Base-by-base conservation (phyloP, 2,797 vertebrate genomes). In the Odontamblyopus rebecca region DNA sequence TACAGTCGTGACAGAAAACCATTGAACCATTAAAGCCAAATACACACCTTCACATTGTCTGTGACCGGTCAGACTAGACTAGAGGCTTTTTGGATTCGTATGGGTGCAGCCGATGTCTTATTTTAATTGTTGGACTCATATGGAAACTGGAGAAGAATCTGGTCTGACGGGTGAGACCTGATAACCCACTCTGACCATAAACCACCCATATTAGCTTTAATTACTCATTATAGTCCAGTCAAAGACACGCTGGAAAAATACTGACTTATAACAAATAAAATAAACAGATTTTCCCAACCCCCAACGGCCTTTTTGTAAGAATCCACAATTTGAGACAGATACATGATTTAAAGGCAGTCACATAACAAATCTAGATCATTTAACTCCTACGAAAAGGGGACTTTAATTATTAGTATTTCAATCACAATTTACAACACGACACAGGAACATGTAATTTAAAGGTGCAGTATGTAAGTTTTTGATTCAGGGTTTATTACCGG, bases 81-180 rank as follows among this genome's bases (percentile, higher is more conserved):
- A 30, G 19, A 26, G 11, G 44, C 2, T 69, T 32, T 68, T 64
- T n/a, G 63, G 1, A 50, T 29, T 1, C 2, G 48, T 12, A 30
- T 50, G 26, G 23, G 59, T 13, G 8, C n/a, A 3, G 68, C 63
- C 26, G 69, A 11, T 48, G 67, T 67, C 23, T 53, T 50, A 16
- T 30, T n/a, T 41, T 1, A 44, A 64, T 59, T 75, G 67, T 30
- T 63, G 0, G 32, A 56, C 0, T 18, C 13, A 61, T 61, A 41
- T 60, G 63, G 19, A 12, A 61, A 69, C 68, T 13, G n/a, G 56
- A 44, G 15, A 75, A 61, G 16, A 73, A 80, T 57, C n/a, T 54
- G 51, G 53, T n/a, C 41, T 13, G 9, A 7, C 75, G 41, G 32
- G 67, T 18, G 62, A 2, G 71, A 72, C 81, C 18, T 30, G 76